These are phyloP conservation scores for Chaetogeoica ovagalla DNA, from an alignment of 2,888 invertebrate species.

Conservation along the genomic window DNA sequence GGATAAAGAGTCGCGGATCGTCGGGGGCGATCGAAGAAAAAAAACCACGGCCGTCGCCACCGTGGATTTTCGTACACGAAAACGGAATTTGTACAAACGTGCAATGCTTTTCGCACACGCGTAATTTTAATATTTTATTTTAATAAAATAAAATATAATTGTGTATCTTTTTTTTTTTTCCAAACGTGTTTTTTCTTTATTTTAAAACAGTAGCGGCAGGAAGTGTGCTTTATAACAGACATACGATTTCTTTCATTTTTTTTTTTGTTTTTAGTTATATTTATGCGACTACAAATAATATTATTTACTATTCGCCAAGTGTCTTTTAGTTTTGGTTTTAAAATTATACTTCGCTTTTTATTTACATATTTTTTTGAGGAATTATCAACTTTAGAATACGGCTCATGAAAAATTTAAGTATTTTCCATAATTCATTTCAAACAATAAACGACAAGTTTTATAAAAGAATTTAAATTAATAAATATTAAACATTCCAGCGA, in stretches of 20 bases:
- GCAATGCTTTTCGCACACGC: no score
- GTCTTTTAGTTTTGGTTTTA: constrained; percentile 26
- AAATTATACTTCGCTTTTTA: constrained; percentile 24
- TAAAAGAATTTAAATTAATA: no score
- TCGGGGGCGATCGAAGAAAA: no score
- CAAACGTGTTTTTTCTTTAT: not conserved
- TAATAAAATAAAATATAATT: no score
- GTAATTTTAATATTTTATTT: no score
- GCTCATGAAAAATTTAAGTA: constrained; percentile 6
- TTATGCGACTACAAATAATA: not conserved
- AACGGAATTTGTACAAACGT: no score
- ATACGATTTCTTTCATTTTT: not conserved
- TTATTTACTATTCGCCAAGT: constrained; percentile 21
- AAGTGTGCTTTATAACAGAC: not conserved
- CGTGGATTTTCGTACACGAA: no score
- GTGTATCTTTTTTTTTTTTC: no score
- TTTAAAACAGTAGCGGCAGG: constrained; percentile 15
- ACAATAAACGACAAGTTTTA: not conserved
- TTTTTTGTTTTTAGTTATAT: not conserved
- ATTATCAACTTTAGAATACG: constrained; percentile 6
- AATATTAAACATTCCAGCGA: no score
- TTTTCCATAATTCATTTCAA: not conserved
- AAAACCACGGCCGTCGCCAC: no score
- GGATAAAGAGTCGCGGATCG: no score
- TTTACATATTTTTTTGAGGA: constrained; percentile 10